Conservation (phyloP, 2,888 invertebrate genomes). For the Parascotia fuliginaria region DNA sequence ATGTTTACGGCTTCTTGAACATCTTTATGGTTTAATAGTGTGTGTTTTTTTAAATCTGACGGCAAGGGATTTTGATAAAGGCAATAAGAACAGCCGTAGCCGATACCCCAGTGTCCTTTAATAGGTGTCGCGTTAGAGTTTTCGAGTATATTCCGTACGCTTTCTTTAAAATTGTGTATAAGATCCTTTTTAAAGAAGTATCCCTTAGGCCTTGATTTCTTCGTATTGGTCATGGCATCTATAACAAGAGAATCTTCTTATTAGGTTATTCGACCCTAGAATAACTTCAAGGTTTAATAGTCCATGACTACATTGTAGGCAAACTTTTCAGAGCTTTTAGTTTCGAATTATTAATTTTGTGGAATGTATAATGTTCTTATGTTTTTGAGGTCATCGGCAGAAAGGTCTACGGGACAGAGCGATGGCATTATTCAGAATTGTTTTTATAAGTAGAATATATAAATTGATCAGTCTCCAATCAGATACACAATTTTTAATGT, state of each 20-base stretch:
- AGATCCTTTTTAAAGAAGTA: neutral
- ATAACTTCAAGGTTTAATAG: too few species aligned
- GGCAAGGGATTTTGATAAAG: slow-evolving; percentile 43
- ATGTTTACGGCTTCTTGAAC: slow-evolving; percentile 41
- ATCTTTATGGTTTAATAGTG: slow-evolving; percentile 44
- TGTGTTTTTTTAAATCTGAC: slow-evolving; percentile 58
- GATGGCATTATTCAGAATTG: too few species aligned
- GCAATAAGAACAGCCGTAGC: slow-evolving; percentile 64
- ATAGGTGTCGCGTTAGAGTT: slow-evolving; percentile 67
- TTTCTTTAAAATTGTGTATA: slow-evolving; percentile 27
- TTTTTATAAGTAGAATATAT: too few species aligned
- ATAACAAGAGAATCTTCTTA: slow-evolving; percentile 38
- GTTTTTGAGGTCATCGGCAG: too few species aligned
- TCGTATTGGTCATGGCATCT: slow-evolving; percentile 16
- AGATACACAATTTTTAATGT: too few species aligned
- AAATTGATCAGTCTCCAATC: too few species aligned
- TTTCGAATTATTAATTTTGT: too few species aligned
- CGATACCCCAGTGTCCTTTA: slow-evolving; percentile 49
- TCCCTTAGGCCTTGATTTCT: neutral
- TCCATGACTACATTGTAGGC: too few species aligned
- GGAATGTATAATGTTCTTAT: too few species aligned
- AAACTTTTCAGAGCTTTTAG: too few species aligned
- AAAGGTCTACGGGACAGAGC: too few species aligned
- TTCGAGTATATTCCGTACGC: slow-evolving; percentile 17
- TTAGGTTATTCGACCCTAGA: neutral